Evolutionary conservation across 2,113 vertebrate genomes (phyloP).

Genomic region (Helogale parvula): DNA sequence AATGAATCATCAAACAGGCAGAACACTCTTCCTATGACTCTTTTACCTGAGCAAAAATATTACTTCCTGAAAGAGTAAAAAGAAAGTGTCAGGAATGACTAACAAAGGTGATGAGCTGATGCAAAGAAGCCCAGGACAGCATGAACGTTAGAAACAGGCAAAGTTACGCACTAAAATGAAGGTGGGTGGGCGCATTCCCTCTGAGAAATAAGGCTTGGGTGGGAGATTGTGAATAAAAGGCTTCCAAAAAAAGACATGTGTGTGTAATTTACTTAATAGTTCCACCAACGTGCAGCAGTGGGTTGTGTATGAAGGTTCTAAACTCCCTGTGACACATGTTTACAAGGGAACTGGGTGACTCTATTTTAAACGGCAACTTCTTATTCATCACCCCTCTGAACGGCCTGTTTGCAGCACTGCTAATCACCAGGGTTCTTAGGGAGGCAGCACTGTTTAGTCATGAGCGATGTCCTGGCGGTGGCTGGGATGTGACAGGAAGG

Average conservation of each 20-base stretch:
- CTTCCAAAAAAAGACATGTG: slow-evolving; percentile 76
- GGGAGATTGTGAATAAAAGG: slow-evolving; percentile 62
- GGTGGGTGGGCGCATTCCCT: slow-evolving; percentile 24
- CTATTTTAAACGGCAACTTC: slow-evolving; percentile 77
- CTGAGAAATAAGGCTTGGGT: not conserved
- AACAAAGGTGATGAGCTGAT: slow-evolving; percentile 73
- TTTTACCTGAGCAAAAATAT: slow-evolving; percentile 80
- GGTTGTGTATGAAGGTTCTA: slow-evolving; percentile 65
- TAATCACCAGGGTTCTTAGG: slow-evolving; percentile 12
- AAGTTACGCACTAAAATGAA: not conserved
- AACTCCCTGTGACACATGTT: slow-evolving; percentile 69
- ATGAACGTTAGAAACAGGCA: slow-evolving; percentile 55
- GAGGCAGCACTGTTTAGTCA: not conserved
- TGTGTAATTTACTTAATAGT: slow-evolving; percentile 80
- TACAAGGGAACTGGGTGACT: slow-evolving; percentile 66
- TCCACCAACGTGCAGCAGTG: slow-evolving; percentile 77
- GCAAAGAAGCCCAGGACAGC: slow-evolving; percentile 70
- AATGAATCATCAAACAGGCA: slow-evolving; percentile 74
- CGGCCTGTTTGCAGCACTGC: not conserved
- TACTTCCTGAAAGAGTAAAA: slow-evolving; percentile 68
- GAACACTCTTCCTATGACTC: slow-evolving; percentile 67
- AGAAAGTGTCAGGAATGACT: slow-evolving; percentile 79
- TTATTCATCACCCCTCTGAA: slow-evolving; percentile 72
- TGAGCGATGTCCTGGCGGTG: not conserved
- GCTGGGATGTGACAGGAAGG: not conserved